Evolutionary conservation across 2,797 vertebrate genomes (phyloP).

Genomic region (Anabacerthia variegaticeps): DNA sequence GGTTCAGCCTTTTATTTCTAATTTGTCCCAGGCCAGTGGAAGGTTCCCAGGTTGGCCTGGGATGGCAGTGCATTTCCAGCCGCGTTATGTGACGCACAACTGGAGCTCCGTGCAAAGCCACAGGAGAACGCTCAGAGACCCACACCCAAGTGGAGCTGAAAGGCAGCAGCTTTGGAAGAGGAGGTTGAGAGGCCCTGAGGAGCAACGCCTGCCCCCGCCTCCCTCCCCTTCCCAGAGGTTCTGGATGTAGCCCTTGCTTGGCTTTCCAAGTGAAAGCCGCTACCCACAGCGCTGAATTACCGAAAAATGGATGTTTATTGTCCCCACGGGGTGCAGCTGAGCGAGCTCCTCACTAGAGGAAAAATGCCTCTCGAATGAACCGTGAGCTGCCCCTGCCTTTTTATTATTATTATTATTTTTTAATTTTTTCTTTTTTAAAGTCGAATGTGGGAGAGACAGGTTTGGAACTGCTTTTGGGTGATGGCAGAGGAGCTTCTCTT

Average conservation of each 20-base stretch:
- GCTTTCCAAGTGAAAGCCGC: neutral
- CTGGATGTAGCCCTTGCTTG: neutral
- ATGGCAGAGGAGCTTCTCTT: conserved; percentile 11
- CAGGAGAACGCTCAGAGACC: neutral
- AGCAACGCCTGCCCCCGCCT: neutral
- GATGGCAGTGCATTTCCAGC: neutral
- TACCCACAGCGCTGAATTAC: neutral
- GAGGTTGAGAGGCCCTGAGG: neutral
- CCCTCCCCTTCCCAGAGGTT: neutral
- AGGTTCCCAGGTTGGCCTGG: neutral
- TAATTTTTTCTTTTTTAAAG: neutral
- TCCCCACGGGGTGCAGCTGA: neutral
- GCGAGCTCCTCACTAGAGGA: neutral
- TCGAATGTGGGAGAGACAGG: conserved; percentile 9
- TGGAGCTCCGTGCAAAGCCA: neutral
- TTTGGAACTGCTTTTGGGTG: conserved; percentile 18
- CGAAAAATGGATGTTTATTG: conserved; percentile 14
- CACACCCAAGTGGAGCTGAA: neutral
- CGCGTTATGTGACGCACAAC: accelerated
- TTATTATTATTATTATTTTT: neutral
- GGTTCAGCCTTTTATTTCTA: neutral
- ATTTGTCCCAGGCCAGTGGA: neutral
- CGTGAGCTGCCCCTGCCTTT: neutral
- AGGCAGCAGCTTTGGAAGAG: neutral
- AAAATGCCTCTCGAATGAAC: neutral